phyloP scores from a whole-genome alignment of 1,140 invertebrate genomes.

The Caenorhabditis brenneri region DNA sequence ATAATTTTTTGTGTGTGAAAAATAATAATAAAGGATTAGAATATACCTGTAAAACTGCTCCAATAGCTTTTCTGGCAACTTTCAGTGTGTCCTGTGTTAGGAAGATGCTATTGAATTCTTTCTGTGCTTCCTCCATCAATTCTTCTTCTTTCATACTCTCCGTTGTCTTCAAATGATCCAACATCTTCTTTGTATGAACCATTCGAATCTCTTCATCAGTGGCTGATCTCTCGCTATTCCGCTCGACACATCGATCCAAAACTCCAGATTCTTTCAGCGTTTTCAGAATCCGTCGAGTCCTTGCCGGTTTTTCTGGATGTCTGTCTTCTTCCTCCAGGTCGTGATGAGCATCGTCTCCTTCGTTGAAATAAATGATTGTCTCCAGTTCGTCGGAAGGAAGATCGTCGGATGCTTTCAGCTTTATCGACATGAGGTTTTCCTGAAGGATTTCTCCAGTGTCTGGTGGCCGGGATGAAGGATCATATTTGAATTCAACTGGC shows the following conservation, averaged over 20 bases:
- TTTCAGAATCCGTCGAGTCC: neutral
- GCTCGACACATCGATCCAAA: neutral
- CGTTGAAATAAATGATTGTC: slow-evolving; percentile 15
- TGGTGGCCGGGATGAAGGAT: neutral
- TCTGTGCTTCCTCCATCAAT: slow-evolving; percentile 16
- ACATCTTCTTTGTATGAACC: slow-evolving; percentile 23
- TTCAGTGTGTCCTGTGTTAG: slow-evolving; percentile 2
- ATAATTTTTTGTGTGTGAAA: no score
- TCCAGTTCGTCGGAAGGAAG: neutral
- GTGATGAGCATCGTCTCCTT: slow-evolving; percentile 13
- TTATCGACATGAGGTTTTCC: neutral
- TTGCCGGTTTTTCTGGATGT: slow-evolving; percentile 10
- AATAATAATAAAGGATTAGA: neutral
- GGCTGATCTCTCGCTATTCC: neutral
- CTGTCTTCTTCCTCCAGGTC: slow-evolving; percentile 17
- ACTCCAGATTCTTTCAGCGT: neutral
- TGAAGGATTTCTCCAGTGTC: slow-evolving; percentile 3
- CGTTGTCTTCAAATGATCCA: neutral
- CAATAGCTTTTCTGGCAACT: neutral
- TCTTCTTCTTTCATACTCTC: neutral
- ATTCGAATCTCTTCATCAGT: slow-evolving; percentile 20
- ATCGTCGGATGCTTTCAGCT: neutral
- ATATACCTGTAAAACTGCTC: neutral
- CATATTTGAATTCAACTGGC: neutral
- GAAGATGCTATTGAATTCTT: slow-evolving; percentile 13